Evolutionary conservation across 2,888 invertebrate species (phyloP), one percentile per base, ranked within the genome.

Genomic region (Imbricaverruca yamaguchii): DNA sequence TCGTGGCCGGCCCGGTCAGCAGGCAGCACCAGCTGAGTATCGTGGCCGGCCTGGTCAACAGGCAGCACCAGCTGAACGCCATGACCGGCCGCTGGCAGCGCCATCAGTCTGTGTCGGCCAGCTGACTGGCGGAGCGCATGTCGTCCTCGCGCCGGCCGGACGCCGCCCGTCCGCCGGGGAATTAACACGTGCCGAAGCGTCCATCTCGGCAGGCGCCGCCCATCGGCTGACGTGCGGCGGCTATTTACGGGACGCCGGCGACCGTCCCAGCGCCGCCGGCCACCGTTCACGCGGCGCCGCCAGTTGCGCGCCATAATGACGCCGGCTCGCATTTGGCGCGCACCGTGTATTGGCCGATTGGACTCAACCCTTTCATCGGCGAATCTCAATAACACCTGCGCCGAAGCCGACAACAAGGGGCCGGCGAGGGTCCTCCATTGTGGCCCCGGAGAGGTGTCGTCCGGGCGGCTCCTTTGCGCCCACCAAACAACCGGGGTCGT

Each of bases 81-180:
- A 8, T 53, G 53, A 39, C 18, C 18, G 69, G 25, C 69, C 53
- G 39, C 53, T 6, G 18, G 15, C 25, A 9, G 69, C 69, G 69
- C 53, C 69, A 74, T 74, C 69, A n/a, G 69, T 74, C 69, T 74
- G 57, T 13, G 57, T 57, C 57, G n/a, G n/a, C n/a, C n/a, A n/a
- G n/a, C n/a, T n/a, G n/a, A n/a, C n/a, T n/a, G n/a, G n/a, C n/a
- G n/a, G n/a, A n/a, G n/a, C n/a, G n/a, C 57, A 57, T 57, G 57
- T 11, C 57, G 57, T 13, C 57, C 10, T 13, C 57, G 10, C 57
- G 57, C 57, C 57, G 57, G 57, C 57, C 9, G 57, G 57, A 9
- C 57, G 57, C 57, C 13, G 57, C 57, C 57, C 13, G 9, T 13
- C 57, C 57, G 10, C 10, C 57, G 57, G 10, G 10, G 53, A 74